These are phyloP conservation scores for Buceros bicornis DNA, from an alignment of 2,797 vertebrate genomes.

Conservation along the genomic window DNA sequence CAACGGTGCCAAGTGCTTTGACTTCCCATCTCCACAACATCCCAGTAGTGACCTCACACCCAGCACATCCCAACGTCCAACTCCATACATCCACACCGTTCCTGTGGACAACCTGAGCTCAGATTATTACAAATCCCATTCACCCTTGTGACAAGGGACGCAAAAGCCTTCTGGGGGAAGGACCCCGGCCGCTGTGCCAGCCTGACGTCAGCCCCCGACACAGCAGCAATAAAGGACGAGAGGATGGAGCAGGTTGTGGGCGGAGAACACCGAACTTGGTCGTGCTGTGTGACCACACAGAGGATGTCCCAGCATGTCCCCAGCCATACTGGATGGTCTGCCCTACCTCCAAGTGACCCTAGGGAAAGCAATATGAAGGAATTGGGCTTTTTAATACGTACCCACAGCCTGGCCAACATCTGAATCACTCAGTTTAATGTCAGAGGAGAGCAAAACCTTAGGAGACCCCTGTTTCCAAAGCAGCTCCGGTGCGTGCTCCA, in stretches of 20 bases:
- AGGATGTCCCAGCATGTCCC: background rate
- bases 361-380: background rate
- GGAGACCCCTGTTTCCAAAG: background rate
- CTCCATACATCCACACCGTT: fast-evolving
- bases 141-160: background rate
- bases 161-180: background rate
- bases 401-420: background rate
- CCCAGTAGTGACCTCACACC: background rate
- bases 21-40: background rate
- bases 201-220: background rate
- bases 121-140: background rate
- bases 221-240: fast-evolving
- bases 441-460: background rate
- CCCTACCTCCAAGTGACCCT: background rate
- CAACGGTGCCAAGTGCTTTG: background rate
- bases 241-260: background rate
- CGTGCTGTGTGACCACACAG: fast-evolving
- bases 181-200: background rate
- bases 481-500: background rate
- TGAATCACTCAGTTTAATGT: background rate
- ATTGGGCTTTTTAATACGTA: background rate
- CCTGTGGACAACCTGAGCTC: background rate
- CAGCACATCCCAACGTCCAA: background rate
- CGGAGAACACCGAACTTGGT: fast-evolving
- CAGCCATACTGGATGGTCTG: background rate